Conservation (phyloP, 2,113 vertebrate genomes). For the Elaphurus davidianus region DNA sequence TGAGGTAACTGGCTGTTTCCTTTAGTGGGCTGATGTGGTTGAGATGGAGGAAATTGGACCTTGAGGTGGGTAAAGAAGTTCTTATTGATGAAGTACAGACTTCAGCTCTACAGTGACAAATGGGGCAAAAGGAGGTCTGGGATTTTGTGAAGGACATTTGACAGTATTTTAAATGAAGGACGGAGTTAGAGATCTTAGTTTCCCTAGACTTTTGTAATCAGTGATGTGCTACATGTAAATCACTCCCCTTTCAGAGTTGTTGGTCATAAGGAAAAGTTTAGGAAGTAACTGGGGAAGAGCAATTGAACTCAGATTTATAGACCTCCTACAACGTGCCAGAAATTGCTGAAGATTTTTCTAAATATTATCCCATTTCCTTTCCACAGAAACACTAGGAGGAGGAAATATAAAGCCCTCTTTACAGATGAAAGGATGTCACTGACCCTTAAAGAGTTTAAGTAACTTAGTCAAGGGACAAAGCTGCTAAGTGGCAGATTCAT, state of each 20-base stretch:
- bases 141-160: background rate
- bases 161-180: background rate
- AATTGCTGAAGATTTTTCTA: background rate
- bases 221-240: background rate
- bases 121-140: background rate
- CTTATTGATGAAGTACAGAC: background rate
- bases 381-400: background rate
- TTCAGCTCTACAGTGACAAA: background rate
- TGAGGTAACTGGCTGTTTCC: background rate
- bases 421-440: background rate
- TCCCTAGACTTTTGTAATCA: background rate
- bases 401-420: background rate
- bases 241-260: background rate
- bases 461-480: background rate
- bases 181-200: background rate
- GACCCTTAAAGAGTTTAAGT: background rate
- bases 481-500: background rate
- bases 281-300: background rate
- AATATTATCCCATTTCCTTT: background rate
- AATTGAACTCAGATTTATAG: slow-evolving; percentile 29
- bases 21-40: background rate
- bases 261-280: background rate
- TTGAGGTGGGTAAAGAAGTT: background rate
- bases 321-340: background rate
- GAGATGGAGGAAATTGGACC: background rate